Base-by-base conservation (phyloP, 2,888 invertebrate species). In the Apodemia zela region DNA sequence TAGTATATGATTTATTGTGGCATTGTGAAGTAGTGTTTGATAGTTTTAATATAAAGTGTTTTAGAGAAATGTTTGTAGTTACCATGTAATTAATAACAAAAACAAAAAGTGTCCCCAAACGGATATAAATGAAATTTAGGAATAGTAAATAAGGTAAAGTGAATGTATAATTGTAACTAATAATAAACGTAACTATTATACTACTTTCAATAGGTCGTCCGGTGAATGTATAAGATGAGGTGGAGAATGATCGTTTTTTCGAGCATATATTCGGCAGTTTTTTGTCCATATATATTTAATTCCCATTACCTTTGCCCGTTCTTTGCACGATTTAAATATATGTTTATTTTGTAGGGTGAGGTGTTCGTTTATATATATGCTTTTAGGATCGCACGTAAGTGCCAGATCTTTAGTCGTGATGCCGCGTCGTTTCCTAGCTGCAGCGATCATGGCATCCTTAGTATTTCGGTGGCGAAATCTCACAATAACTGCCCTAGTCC, bases 361-460 rank as follows among this genome's bases (percentile, higher is more conserved):
- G n/a, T 61, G 60, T 21, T 63, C 65, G 45, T 58, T 38, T 8
- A 33, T 18, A 17, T 59, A 59, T 11, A 63, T 61, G 21, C 25
- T 61, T 13, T 51, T 57, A 13, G n/a, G 51, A 35, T 65, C 62
- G n/a, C 38, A 47, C 45, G 38, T 51, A 2, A 65, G 47, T 8
- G 54, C 65, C 18, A 65, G 8, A 11, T 65, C 62, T 11, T 38
- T 42, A 15, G 60, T 29, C n/a, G 49, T 18, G 17, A 65, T 17
- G 10, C 49, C 11, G 13, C 54, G 59, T 33, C 42, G 29, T 60
- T 59, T 59, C 35, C 62, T 59, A n/a, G 59, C 60, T 8, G 65
- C 65, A 13, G 62, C 62, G n/a, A 65, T 42, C 3, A 65, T 49
- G 2, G 13, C n/a, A 35, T 65, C 60, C 18, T 65, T 65, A 3